phyloP scores from a whole-genome alignment of 2,113 vertebrate species.

The Sylvia atricapilla region DNA sequence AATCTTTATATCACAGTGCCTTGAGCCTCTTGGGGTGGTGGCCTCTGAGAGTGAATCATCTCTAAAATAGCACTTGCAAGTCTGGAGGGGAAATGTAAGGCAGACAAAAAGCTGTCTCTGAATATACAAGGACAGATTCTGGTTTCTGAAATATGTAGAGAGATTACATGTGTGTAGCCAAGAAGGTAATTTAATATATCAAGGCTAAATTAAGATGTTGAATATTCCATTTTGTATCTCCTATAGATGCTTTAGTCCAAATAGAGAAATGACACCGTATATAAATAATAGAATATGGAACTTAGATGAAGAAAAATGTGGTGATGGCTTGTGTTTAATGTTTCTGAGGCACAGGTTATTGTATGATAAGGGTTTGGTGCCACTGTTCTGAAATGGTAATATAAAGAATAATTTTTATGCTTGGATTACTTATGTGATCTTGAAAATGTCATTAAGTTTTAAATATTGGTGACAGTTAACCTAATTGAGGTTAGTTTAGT shows the following conservation, averaged over 20 bases:
- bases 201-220: background rate
- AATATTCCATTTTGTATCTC: background rate
- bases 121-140: background rate
- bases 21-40: background rate
- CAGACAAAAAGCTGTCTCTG: background rate
- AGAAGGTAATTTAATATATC: background rate
- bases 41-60: background rate
- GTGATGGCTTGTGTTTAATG: background rate
- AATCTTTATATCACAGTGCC: background rate
- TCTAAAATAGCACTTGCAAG: background rate
- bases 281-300: background rate
- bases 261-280: background rate
- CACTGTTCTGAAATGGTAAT: background rate
- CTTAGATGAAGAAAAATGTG: background rate
- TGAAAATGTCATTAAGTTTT: constrained; percentile 4
- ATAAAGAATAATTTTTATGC: constrained; percentile 16
- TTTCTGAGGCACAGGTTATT: background rate
- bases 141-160: background rate
- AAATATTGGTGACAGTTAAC: background rate
- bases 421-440: background rate
- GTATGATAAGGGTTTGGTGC: background rate
- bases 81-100: background rate
- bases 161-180: background rate
- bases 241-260: background rate
- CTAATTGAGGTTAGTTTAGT: background rate